Conservation (phyloP, 2,888 invertebrate genomes). For the Neoaliturus tenellus region DNA sequence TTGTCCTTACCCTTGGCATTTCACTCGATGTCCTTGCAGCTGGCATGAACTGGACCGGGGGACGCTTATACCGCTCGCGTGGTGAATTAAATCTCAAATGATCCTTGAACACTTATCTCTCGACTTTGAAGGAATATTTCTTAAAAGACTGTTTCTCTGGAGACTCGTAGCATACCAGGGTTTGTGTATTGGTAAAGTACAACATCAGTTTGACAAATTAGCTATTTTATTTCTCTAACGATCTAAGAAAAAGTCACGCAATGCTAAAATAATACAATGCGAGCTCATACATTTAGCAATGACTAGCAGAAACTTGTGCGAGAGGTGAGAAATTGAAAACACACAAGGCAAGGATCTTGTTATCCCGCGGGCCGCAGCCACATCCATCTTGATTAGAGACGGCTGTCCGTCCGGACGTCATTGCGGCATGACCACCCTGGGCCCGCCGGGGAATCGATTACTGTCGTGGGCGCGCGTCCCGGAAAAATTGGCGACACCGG, state of each 20-base stretch:
- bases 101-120: too few species aligned
- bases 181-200: too few species aligned
- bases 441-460: slow-evolving; percentile 8
- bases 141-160: too few species aligned
- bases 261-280: too few species aligned
- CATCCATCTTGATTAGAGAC: slow-evolving; percentile 36
- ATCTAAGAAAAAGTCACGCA: too few species aligned
- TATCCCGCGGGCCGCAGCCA: not conserved
- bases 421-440: not conserved
- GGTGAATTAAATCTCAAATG: too few species aligned
- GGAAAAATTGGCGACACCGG: not conserved
- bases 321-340: slow-evolving; percentile 15
- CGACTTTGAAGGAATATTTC: too few species aligned
- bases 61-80: not conserved
- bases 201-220: too few species aligned
- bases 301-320: not conserved
- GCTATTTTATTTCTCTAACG: too few species aligned
- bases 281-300: slow-evolving; percentile 11
- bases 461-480: not conserved
- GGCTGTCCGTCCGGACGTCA: slow-evolving; percentile 37
- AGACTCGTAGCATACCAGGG: too few species aligned
- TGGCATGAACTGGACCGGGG: not conserved
- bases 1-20: slow-evolving; percentile 15
- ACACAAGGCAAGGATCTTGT: slow-evolving; percentile 36
- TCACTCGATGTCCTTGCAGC: not conserved